Evolutionary conservation across 2,797 vertebrate species (phyloP), one percentile per base, ranked within the genome.

Genomic region (Tiaroga cobitis): DNA sequence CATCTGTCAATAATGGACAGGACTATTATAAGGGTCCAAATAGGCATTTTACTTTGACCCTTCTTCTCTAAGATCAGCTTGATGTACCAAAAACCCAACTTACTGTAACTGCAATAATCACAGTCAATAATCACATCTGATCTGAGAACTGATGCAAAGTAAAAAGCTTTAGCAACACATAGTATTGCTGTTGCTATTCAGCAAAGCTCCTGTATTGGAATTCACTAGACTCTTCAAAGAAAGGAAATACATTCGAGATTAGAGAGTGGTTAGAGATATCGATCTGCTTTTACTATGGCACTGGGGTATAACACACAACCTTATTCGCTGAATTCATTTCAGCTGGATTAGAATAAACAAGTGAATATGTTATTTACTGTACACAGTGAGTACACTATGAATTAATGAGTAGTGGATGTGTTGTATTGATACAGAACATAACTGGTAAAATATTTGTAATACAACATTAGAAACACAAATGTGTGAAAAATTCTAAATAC

Each of bases 221-320:
- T 87, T n/a, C 70, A 84, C 16, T 77, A 73, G 19, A 73, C 24
- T 65, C 37, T 80, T 79, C 41, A 56, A 26, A 29, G 5, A 78
- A 39, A 86, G 73, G 73, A 82, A 70, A 68, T 70, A 34, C 41
- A 72, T 77, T 65, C 9, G 1, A 65, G 72, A 81, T 85, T 76
- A 80, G 63, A 80, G 26, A 74, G 65, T 67, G 41, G 83, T 77
- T 85, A 68, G 29, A 67, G 73, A 39, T 85, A 85, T 85, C 82
- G 86, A 82, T 77, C 39, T 49, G 63, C 37, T 24, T 34, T 75
- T 65, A 78, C 82, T 84, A 83, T 49, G 39, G 69, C 51, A 80
- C 51, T 72, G 46, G 68, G n/a, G 15, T 49, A 37, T 32, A 70
- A 77, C 39, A 67, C 70, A 49, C 81, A 87, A 16, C 29, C 18